Base-by-base conservation (phyloP, 1,140 invertebrate species). In the Drosophila pseudoananassae region DNA sequence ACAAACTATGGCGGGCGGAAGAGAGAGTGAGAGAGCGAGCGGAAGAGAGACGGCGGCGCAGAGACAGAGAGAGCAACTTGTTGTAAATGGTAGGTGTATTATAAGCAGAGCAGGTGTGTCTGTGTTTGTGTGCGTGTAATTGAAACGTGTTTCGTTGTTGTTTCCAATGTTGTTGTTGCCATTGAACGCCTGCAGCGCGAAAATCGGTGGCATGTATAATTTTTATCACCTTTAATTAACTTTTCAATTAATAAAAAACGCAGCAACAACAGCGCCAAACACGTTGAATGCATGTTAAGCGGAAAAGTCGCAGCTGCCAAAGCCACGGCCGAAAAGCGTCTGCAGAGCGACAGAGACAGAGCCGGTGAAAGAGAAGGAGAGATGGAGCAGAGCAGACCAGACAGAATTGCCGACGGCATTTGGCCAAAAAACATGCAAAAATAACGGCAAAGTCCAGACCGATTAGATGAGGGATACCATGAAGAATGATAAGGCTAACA, bases 211-310 rank as follows among this genome's bases (percentile, higher is more conserved):
- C 87, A 88, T 90, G 87, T 90, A 90, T 90, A 90, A 90, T 85
- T 90, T 90, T 90, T 90, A 90, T 90, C 87, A 90, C 87, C 87
- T 90, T 90, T 90, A 90, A 90, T 90, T 90, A 90, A 90, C 87
- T 90, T 90, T 90, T 90, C 87, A 90, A 90, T 90, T 90, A 90
- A 90, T 90, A 90, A 90, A 90, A 79, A 80, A 90, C 47, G 40
- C 72, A 60, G 50, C 72, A 57, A 31, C 77, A 51, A 38, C 70
- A 58, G 54, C 75, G 43, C 38, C 70, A 78, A 76, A 53, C 63
- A 79, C 65, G 59, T 75, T 75, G 72, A 46, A 14, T 64, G 55
- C 74, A 76, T 76, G 55, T 76, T 69, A 76, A 78, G 59, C 60
- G 72, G 38, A 72, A 81, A 71, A 58, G 43, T 73, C 73, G 69